Percentiles rank a stretch among this genome's conserved stretches.
phyloP scores from a whole-genome alignment of 2,888 invertebrate species.

The Drosophila falleni region DNA sequence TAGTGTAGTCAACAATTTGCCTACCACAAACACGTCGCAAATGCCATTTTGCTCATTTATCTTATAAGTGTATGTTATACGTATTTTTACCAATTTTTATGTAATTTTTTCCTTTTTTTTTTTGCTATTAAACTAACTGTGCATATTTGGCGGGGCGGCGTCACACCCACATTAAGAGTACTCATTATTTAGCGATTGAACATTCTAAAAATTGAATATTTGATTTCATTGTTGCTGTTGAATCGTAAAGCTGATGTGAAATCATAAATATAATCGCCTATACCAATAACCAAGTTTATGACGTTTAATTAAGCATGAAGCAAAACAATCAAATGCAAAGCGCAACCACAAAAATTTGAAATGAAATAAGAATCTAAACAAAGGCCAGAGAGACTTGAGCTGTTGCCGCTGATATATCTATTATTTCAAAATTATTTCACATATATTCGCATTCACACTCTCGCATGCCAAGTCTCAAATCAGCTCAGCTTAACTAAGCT shows the following conservation, averaged over 20 bases:
- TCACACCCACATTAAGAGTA: conserved; percentile 60
- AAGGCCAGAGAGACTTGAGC: conserved; percentile 34
- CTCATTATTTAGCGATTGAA: conserved; percentile 50
- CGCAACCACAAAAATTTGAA: conserved; percentile 61
- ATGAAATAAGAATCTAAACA: conserved; percentile 56
- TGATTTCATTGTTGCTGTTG: conserved; percentile 24
- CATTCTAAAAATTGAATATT: conserved; percentile 55
- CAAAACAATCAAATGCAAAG: conserved; percentile 57
- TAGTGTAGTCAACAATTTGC: conserved; percentile 62
- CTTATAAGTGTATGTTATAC: conserved; percentile 56
- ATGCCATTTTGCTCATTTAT: conserved; percentile 64
- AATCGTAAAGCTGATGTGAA: conserved; percentile 35
- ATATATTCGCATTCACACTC: conserved; percentile 26
- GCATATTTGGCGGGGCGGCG: conserved; percentile 37
- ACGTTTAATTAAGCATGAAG: conserved; percentile 71
- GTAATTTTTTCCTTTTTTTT: conserved; percentile 22
- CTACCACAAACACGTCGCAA: conserved; percentile 54
- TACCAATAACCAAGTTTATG: conserved; percentile 41
- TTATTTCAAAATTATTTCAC: conserved; percentile 65
- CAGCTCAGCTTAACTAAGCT: neutral
- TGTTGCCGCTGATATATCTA: conserved; percentile 40
- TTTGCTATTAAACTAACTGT: conserved; percentile 17
- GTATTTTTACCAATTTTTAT: conserved; percentile 25
- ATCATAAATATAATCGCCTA: conserved; percentile 45
- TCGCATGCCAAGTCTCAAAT: conserved; percentile 13